These are phyloP conservation scores for Pteronotus mesoamericanus DNA, from an alignment of 2,797 vertebrate species.

Conservation along the genomic window DNA sequence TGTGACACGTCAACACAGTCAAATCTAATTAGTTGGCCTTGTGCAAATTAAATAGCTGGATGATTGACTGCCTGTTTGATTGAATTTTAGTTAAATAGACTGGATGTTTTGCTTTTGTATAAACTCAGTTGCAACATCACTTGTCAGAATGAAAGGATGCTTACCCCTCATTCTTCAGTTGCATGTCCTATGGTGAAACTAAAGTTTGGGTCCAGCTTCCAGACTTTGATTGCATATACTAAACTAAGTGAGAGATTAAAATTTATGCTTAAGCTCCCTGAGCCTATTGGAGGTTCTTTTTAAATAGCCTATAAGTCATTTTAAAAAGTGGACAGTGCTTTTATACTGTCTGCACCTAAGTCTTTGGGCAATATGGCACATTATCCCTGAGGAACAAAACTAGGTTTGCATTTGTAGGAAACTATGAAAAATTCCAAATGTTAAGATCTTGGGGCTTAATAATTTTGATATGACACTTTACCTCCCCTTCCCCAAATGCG, in stretches of 20 bases:
- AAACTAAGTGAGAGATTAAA: neutral
- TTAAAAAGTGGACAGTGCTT: conserved; percentile 19
- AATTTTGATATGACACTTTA: neutral
- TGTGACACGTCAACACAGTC: neutral
- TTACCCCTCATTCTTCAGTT: neutral
- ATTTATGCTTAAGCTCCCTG: neutral
- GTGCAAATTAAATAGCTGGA: conserved; percentile 45
- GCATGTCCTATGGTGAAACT: neutral
- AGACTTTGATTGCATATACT: neutral
- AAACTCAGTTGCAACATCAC: neutral
- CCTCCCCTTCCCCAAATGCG: neutral
- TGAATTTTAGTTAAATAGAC: conserved; percentile 47
- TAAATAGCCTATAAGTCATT: neutral
- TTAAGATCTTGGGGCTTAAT: neutral
- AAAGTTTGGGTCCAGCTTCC: neutral
- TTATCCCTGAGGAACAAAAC: neutral
- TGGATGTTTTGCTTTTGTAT: conserved; percentile 3
- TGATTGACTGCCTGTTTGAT: conserved; percentile 32
- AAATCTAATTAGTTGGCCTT: conserved; percentile 43
- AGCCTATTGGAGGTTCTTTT: neutral
- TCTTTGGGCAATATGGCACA: neutral
- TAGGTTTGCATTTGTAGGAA: neutral
- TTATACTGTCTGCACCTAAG: neutral
- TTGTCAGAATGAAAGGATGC: neutral
- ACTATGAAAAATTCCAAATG: neutral